Evolutionary conservation across 2,797 vertebrate genomes (phyloP).

Genomic region (Pyrocephalus nanus): DNA sequence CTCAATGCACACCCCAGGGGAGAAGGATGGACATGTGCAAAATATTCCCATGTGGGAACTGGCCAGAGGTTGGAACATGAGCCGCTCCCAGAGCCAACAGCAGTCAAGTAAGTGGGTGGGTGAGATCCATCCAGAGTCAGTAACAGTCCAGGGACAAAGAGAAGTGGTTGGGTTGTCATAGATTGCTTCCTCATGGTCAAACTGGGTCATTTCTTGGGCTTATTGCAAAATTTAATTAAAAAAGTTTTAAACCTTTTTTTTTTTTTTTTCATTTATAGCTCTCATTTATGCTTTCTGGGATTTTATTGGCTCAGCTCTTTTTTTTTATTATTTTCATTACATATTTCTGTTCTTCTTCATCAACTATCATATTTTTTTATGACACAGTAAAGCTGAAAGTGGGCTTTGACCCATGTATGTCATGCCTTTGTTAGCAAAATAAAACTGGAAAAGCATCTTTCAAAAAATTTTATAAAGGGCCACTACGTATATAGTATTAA

Average conservation of each 20-base stretch:
- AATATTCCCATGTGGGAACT: background rate
- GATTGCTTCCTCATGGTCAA: background rate
- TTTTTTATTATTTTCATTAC: background rate
- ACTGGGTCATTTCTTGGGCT: background rate
- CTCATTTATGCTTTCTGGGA: background rate
- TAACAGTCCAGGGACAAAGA: background rate
- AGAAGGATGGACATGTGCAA: background rate
- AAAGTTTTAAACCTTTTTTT: background rate
- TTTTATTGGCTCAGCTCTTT: background rate
- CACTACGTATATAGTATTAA: background rate
- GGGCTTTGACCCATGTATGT: background rate
- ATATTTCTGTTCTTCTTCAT: background rate
- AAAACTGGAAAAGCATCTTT: slow-evolving; percentile 2
- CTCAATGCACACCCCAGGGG: background rate
- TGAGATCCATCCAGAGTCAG: background rate
- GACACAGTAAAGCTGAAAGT: background rate
- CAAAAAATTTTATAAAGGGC: background rate
- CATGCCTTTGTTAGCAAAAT: slow-evolving; percentile 12
- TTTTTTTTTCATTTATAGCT: background rate
- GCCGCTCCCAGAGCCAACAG: background rate
- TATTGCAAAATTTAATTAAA: slow-evolving; percentile 16
- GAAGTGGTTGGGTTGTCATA: background rate
- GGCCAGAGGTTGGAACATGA: background rate
- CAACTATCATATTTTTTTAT: background rate
- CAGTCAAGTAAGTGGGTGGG: background rate